Base-by-base conservation (phyloP, 1,140 invertebrate genomes). In the Pseudomyrmex pallidus region DNA sequence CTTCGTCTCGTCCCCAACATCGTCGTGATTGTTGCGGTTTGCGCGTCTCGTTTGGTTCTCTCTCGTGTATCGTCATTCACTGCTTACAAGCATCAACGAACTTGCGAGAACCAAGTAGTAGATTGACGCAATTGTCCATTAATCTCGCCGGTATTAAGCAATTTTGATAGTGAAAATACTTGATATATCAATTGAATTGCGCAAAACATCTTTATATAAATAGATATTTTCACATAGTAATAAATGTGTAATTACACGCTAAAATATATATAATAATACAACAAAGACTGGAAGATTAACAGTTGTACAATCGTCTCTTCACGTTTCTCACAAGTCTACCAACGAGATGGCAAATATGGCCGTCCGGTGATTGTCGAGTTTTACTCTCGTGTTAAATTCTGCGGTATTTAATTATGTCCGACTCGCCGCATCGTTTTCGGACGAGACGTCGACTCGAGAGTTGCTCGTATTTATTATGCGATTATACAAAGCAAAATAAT, bases 401-500 rank as follows among this genome's bases (percentile, higher is more conserved):
- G 46, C 44, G 35, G 35, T 78, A 78, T 78, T 56, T 78, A 70
- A 78, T 78, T 78, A 78, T 70, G 52, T 59, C 76, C 54, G 15
- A 8, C 44, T 78, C 63, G 54, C 67, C 54, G 64, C 76, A 78
- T 78, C 54, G 54, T 64, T 70, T 78, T 78, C 76, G 15, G 35
- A 78, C 64, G 59, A 78, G 48, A 35, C 35, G 76, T 78, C 54
- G 44, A 68, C 44, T 25, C 50, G 66, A 66, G 76, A 78, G 54
- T 48, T 70, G 44, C 76, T 70, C 35, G 54, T 78, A 78, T 78
- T 78, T 78, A 78, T 78, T 78, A 78, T 78, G 64, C 76, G 44
- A 78, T 78, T 78, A 78, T 78, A 78, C 64, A 70, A 78, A 78
- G 44, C 76, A 70, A 78, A 78, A 78, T 68, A 78, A 78, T 78